Evolutionary conservation across 2,113 vertebrate species (phyloP).

Genomic region (Apodemus sylvaticus): DNA sequence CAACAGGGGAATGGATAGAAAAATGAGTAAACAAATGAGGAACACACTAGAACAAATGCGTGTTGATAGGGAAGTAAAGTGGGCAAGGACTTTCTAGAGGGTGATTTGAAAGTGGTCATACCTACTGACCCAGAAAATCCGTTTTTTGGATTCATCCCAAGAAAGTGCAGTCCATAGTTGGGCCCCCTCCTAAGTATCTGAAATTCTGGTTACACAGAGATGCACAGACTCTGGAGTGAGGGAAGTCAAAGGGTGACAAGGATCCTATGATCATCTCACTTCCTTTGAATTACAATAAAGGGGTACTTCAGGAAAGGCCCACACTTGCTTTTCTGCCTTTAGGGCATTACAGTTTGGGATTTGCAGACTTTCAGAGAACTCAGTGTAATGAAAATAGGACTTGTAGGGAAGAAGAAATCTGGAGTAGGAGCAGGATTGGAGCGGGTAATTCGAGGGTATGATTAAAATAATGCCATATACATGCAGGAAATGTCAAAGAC

Average conservation of each 20-base stretch:
- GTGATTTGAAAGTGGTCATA: conserved; percentile 62
- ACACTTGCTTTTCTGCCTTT: neutral
- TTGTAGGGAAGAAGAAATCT: neutral
- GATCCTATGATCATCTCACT: neutral
- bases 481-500: neutral
- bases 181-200: conserved; percentile 19
- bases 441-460: neutral
- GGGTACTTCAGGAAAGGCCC: neutral
- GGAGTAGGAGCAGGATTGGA: too few species aligned
- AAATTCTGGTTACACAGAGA: conserved; percentile 47
- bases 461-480: too few species aligned
- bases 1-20: conserved; percentile 4
- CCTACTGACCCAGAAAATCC: conserved; percentile 70
- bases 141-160: conserved; percentile 63
- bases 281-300: neutral
- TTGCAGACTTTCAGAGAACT: conserved; percentile 42
- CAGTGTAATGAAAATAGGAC: neutral
- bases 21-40: neutral
- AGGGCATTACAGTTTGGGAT: neutral
- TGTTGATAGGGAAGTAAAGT: conserved; percentile 53
- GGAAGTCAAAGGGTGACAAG: neutral
- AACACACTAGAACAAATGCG: conserved; percentile 15
- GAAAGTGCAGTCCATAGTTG: conserved; percentile 40
- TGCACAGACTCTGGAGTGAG: neutral
- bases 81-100: conserved; percentile 61